Evolutionary conservation across 2,797 vertebrate species (phyloP), one percentile per base, ranked within the genome.

Genomic region (Chelmon rostratus): DNA sequence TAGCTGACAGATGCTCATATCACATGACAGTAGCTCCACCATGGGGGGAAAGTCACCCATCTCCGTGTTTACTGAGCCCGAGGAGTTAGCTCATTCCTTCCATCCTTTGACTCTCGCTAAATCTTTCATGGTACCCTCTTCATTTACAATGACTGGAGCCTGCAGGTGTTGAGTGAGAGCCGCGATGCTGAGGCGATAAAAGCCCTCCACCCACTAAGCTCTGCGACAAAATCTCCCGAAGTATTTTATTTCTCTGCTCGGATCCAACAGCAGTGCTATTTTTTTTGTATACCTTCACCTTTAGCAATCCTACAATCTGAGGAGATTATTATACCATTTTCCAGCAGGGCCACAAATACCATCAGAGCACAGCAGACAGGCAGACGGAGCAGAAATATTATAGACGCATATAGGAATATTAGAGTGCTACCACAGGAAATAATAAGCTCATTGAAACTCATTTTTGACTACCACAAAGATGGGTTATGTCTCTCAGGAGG

Each of bases 141-240:
- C 75, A 73, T 89, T 85, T 64, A 80, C 83, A 79, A 59, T 71
- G 85, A 82, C 89, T 89, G 68, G 73, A 92, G 85, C 85, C 89
- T 89, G 90, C 88, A 89, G 92, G 92, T 91, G 94, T 90, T 86
- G 93, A 95, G 88, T 92, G 93, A 93, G 78, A 76, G 86, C 82
- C 85, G 65, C 76, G 86, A 85, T 88, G 79, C 83, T 73, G 80
- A 66, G 37, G 66, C 62, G 79, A 88, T 81, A 86, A 83, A 83
- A 78, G 74, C 64, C 44, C 46, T 49, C 13, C 62, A 38, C 76
- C 74, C 68, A 53, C 62, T 65, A 28, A 84, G 54, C 77, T 47
- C 58, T 35, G 33, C 18, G 46, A 57, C 38, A 65, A 69, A 84
- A 78, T 70, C 73, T 64, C 31, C 64, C 8, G 56, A 42, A 73